Evolutionary conservation across 2,888 invertebrate species (phyloP).

Genomic region (Glaucopsyche alexis): DNA sequence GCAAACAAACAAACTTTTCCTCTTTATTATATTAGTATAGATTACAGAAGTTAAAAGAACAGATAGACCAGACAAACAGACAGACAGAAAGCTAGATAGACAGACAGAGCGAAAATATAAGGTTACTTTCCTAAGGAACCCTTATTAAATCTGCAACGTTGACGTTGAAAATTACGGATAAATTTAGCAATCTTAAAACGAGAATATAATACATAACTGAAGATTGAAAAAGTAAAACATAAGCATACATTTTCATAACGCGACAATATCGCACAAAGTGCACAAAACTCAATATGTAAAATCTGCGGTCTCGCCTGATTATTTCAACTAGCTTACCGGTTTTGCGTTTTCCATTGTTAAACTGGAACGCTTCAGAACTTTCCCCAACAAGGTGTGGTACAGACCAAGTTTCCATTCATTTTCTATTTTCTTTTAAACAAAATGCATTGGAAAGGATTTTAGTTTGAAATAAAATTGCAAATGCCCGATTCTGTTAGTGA

Average conservation of each 20-base stretch:
- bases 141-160: too few species aligned
- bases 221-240: not conserved
- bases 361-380: constrained; percentile 28
- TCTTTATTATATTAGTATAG: too few species aligned
- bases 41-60: too few species aligned
- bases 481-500: constrained; percentile 18
- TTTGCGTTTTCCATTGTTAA: constrained; percentile 31
- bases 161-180: too few species aligned
- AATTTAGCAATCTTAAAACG: not conserved
- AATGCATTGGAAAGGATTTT: constrained; percentile 22
- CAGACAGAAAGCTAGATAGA: too few species aligned
- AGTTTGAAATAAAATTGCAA: constrained; percentile 24
- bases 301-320: constrained; percentile 31
- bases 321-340: constrained; percentile 33
- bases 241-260: constrained; percentile 14
- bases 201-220: too few species aligned
- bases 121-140: too few species aligned
- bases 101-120: too few species aligned
- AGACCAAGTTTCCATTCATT: constrained; percentile 29
- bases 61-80: too few species aligned
- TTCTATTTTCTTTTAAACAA: constrained; percentile 29
- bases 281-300: constrained; percentile 28
- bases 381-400: constrained; percentile 29
- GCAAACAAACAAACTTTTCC: too few species aligned
- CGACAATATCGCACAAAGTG: constrained; percentile 22